phyloP scores from a whole-genome alignment of 53 echinoderm and acorn worm genomes.

The Hippasteria phrygiana region DNA sequence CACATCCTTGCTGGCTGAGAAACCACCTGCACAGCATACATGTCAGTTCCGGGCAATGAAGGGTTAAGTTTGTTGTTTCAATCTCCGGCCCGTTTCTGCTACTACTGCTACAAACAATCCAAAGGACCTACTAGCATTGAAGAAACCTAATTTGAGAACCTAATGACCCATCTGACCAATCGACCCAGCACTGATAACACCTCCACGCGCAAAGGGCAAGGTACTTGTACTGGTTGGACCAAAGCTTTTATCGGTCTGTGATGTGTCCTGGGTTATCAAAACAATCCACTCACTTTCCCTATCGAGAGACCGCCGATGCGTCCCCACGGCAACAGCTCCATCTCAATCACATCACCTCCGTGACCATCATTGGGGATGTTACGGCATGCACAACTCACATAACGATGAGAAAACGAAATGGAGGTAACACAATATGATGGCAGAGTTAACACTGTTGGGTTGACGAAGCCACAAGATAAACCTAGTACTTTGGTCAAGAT shows the following conservation, averaged over 20 bases:
- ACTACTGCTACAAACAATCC: neutral
- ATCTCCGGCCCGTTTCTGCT: too few relatives aligned
- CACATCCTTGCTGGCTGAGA: too few relatives aligned
- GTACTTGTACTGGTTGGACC: neutral
- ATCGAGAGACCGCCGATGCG: neutral
- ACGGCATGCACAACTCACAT: neutral
- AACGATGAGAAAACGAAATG: neutral
- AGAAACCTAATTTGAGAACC: neutral
- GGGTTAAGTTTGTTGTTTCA: too few relatives aligned
- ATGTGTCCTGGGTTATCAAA: neutral
- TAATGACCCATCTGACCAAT: neutral
- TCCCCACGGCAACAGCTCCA: neutral
- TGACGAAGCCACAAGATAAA: neutral
- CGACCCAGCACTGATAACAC: neutral
- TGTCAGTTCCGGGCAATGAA: too few relatives aligned
- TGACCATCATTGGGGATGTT: neutral
- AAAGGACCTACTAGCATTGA: neutral
- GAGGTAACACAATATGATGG: neutral
- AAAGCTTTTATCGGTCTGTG: neutral
- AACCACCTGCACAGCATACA: too few relatives aligned
- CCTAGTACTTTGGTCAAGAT: too few relatives aligned
- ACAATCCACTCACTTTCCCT: neutral
- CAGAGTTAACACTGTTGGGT: neutral
- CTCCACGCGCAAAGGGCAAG: neutral
- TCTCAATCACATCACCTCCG: neutral